Conservation (phyloP, 2,113 vertebrate genomes). For the Lontra canadensis region DNA sequence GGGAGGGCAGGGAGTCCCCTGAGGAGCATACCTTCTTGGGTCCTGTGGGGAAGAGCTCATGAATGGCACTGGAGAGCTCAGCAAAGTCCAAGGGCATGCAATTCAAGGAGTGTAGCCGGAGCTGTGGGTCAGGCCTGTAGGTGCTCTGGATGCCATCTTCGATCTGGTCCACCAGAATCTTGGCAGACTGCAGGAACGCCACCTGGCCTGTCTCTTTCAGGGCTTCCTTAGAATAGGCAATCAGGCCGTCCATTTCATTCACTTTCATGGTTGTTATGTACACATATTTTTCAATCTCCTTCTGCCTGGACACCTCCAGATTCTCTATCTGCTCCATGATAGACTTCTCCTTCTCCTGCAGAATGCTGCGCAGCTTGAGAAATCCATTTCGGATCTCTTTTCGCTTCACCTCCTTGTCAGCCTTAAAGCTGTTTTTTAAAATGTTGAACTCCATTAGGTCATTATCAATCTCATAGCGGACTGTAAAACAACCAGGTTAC, state of each 20-base stretch:
- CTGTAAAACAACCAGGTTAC: slow-evolving; percentile 74
- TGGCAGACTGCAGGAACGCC: slow-evolving; percentile 81
- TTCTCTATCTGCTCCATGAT: slow-evolving; percentile 83
- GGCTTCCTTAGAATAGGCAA: slow-evolving; percentile 82
- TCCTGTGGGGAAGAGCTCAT: slow-evolving; percentile 71
- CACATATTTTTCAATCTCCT: slow-evolving; percentile 79
- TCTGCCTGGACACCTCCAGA: slow-evolving; percentile 76
- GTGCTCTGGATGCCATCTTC: slow-evolving; percentile 75
- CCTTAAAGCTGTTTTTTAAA: slow-evolving; percentile 79
- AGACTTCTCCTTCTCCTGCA: slow-evolving; percentile 78
- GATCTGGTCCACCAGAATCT: slow-evolving; percentile 78
- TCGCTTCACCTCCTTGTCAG: slow-evolving; percentile 78
- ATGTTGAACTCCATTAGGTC: slow-evolving; percentile 82
- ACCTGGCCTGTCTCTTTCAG: slow-evolving; percentile 80
- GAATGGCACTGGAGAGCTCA: slow-evolving; percentile 71
- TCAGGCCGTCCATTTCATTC: slow-evolving; percentile 78
- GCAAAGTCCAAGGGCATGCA: slow-evolving; percentile 75
- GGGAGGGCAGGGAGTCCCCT: slow-evolving; percentile 41
- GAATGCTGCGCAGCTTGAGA: slow-evolving; percentile 75
- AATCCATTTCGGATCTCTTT: slow-evolving; percentile 82
- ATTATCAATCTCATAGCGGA: slow-evolving; percentile 77
- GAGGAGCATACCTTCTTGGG: slow-evolving; percentile 59
- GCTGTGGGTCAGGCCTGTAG: slow-evolving; percentile 72
- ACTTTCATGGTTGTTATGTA: slow-evolving; percentile 65
- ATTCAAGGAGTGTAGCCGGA: slow-evolving; percentile 74